Evolutionary conservation across 2,797 vertebrate genomes (phyloP).

Genomic region (Malurus splendens): DNA sequence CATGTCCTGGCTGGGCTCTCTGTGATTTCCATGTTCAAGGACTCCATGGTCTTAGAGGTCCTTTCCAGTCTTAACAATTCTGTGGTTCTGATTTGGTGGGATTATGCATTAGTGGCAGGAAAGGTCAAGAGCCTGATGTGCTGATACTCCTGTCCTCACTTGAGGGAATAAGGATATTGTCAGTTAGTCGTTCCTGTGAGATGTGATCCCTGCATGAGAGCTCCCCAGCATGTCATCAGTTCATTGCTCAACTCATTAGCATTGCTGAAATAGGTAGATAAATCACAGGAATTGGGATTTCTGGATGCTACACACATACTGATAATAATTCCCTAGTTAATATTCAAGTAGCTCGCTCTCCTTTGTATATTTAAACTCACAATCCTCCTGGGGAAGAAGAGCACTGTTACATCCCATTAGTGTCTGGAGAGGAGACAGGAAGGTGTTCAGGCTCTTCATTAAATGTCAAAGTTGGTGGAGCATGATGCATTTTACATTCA

Average conservation of each 20-base stretch:
- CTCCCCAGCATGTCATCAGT: neutral
- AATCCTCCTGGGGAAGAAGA: neutral
- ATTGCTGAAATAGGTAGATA: neutral
- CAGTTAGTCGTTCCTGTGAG: neutral
- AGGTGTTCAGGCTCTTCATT: neutral
- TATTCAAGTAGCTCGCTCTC: neutral
- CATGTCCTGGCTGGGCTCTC: neutral
- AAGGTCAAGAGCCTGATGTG: neutral
- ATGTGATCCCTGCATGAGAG: neutral
- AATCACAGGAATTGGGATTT: neutral
- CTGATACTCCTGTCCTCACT: neutral
- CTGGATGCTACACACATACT: neutral
- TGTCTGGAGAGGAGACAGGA: neutral
- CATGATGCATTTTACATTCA: neutral
- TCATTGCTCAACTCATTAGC: neutral
- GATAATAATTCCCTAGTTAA: neutral
- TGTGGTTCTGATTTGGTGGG: neutral
- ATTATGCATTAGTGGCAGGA: neutral
- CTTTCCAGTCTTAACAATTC: neutral
- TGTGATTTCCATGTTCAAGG: neutral
- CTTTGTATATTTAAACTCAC: neutral
- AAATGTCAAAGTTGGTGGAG: neutral
- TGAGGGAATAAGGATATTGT: neutral
- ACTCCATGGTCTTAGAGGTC: neutral
- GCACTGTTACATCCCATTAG: neutral